phyloP scores from a whole-genome alignment of 1,140 invertebrate genomes.

The Dinothrombium tinctorium region DNA sequence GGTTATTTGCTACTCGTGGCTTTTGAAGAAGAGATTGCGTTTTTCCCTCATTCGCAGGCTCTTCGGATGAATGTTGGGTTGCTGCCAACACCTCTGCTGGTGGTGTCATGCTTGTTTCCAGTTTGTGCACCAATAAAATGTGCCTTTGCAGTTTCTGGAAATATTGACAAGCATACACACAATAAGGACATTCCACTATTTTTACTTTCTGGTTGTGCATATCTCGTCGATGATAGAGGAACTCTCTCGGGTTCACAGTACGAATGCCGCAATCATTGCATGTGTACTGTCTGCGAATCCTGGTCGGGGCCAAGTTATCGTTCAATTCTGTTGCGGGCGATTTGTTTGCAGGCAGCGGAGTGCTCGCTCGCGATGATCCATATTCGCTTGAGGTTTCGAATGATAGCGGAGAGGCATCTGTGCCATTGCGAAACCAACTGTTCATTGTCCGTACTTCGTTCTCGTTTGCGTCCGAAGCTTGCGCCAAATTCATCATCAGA shows the following conservation, averaged over 20 bases:
- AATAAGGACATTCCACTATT: conserved; percentile 53
- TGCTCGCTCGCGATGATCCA: no score
- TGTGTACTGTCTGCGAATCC: conserved; percentile 26
- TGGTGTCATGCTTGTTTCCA: neutral
- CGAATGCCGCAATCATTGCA: conserved; percentile 45
- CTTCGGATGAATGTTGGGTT: neutral
- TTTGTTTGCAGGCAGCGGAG: no score
- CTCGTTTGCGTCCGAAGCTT: no score
- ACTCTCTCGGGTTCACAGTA: conserved; percentile 55
- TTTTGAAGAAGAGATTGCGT: no score
- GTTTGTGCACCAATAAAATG: conserved; percentile 26
- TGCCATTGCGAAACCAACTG: no score
- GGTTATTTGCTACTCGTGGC: no score
- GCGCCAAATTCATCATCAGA: no score
- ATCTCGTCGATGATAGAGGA: conserved; percentile 48
- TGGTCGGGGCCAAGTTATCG: conserved; percentile 7
- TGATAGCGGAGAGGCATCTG: no score
- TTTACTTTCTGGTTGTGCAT: conserved; percentile 40
- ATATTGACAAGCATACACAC: conserved; percentile 58
- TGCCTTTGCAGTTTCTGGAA: conserved; percentile 59
- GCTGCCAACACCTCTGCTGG: neutral
- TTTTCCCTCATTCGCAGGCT: neutral
- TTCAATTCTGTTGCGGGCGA: no score
- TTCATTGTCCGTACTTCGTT: no score
- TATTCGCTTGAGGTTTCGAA: no score